Percentiles rank a stretch among this genome's conserved stretches.
Conservation (phyloP, 2,888 invertebrate species). For the Agrotis clavis region DNA sequence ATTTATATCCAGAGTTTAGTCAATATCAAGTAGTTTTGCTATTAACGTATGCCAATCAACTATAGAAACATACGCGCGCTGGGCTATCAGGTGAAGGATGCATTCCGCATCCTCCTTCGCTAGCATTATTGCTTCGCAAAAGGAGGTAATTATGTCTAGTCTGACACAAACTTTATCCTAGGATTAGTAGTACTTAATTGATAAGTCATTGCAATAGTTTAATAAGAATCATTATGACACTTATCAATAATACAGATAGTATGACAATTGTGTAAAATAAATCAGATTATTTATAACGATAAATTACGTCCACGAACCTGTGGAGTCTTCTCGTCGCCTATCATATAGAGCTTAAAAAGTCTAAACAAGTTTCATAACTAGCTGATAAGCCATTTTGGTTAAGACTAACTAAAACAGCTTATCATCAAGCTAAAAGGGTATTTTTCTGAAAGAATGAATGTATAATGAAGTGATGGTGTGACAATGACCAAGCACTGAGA, state of each 20-base stretch:
- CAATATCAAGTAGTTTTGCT: too few relatives aligned
- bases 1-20: too few relatives aligned
- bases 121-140: too few relatives aligned
- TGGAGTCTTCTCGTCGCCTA: too few relatives aligned
- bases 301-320: neutral
- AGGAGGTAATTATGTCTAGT: neutral
- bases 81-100: too few relatives aligned
- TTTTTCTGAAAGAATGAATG: neutral
- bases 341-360: neutral
- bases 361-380: neutral
- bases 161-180: neutral
- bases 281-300: neutral
- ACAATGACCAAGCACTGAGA: neutral
- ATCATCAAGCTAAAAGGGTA: neutral
- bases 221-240: neutral
- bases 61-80: too few relatives aligned
- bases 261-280: neutral
- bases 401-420: too few relatives aligned
- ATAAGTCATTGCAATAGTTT: slow-evolving; percentile 9
- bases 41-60: too few relatives aligned
- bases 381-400: too few relatives aligned
- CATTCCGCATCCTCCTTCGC: too few relatives aligned
- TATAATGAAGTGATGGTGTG: neutral
- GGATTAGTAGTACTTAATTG: neutral
- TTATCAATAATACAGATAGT: neutral